Conservation (phyloP, 2,113 vertebrate species). For the Elanus axillaris region DNA sequence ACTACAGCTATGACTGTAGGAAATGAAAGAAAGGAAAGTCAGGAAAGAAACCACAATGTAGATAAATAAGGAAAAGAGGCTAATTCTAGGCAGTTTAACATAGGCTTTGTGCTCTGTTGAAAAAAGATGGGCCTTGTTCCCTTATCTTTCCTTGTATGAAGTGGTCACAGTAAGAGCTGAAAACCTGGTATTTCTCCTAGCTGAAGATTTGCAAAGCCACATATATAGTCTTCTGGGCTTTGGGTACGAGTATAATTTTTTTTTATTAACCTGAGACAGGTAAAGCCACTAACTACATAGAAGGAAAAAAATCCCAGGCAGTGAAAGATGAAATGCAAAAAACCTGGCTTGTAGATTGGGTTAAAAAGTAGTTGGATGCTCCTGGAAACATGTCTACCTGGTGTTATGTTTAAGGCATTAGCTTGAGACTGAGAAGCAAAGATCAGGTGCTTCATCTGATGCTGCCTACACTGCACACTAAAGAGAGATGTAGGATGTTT, state of each 20-base stretch:
- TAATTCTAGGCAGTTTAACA: neutral
- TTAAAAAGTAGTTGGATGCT: neutral
- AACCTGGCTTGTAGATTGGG: rapidly evolving
- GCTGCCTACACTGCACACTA: neutral
- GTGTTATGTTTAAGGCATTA: neutral
- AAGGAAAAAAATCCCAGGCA: neutral
- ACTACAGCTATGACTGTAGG: neutral
- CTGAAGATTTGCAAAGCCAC: neutral
- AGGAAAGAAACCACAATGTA: neutral
- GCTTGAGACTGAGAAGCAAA: neutral
- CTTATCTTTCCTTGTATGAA: neutral
- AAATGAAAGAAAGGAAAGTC: neutral
- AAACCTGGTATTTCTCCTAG: neutral
- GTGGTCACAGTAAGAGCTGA: neutral
- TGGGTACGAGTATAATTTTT: neutral
- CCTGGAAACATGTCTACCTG: neutral
- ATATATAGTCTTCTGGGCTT: neutral
- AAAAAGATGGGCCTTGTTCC: neutral
- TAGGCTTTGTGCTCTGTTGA: neutral
- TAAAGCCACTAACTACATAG: neutral
- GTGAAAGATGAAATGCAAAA: neutral
- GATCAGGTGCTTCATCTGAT: neutral
- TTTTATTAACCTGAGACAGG: neutral
- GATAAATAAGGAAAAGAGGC: neutral
- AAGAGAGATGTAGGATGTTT: neutral